These are phyloP conservation scores for Gymnoscopelus braueri DNA, from an alignment of 2,797 vertebrate species.

Conservation along the genomic window DNA sequence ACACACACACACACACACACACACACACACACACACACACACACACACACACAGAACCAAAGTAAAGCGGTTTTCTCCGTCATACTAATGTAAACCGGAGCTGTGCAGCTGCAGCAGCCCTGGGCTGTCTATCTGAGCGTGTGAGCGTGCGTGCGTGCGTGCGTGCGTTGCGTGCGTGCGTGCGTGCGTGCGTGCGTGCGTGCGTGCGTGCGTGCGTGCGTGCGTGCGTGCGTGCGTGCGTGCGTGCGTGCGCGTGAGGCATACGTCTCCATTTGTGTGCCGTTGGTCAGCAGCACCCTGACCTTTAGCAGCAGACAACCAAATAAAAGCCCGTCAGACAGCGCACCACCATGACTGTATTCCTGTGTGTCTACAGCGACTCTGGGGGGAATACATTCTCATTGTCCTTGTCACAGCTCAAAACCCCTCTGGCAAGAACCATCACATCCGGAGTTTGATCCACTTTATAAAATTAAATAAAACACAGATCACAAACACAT, in stretches of 20 bases:
- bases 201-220: not conserved
- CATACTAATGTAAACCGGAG: not conserved
- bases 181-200: not conserved
- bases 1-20: too few relatives aligned
- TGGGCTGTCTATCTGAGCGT: slow-evolving; percentile 9
- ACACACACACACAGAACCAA: too few relatives aligned
- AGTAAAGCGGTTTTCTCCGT: too few relatives aligned
- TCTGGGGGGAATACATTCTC: slow-evolving; percentile 26
- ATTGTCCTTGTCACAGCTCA: slow-evolving; percentile 37
- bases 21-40: too few relatives aligned
- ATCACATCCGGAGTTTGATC: slow-evolving; percentile 16
- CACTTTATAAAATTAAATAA: slow-evolving; percentile 28
- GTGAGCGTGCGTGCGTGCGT: too few relatives aligned
- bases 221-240: not conserved
- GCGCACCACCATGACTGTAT: slow-evolving; percentile 27
- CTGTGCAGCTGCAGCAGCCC: slow-evolving; percentile 36
- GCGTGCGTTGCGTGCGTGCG: too few relatives aligned
- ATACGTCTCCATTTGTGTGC: slow-evolving; percentile 28
- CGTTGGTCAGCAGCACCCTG: slow-evolving; percentile 41
- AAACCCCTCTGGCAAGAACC: slow-evolving; percentile 38
- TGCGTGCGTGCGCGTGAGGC: not conserved
- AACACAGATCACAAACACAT: not conserved
- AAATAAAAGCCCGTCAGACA: slow-evolving; percentile 37
- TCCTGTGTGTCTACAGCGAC: slow-evolving; percentile 40
- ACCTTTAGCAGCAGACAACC: slow-evolving; percentile 51